A percentile compares a stretch with the other conserved stretches of the same genome.
phyloP scores from a whole-genome alignment of 2,888 invertebrate species.

The Meteorus colon region DNA sequence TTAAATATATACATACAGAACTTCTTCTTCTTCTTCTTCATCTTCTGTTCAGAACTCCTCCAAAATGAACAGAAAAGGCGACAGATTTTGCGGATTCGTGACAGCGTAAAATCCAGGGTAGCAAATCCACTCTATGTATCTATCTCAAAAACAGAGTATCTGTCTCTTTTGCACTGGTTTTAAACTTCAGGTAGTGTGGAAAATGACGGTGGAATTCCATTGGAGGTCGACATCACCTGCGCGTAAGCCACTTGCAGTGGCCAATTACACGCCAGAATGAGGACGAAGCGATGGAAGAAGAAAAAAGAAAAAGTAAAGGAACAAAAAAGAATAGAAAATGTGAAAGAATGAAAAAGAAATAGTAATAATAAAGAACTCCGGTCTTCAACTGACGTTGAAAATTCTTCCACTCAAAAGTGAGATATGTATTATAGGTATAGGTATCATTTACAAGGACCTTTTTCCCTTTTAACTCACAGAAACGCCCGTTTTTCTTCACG shows the following conservation, averaged over 20 bases:
- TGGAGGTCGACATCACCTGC: slow-evolving; percentile 29
- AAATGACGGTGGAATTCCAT: slow-evolving; percentile 25
- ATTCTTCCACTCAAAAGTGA: neutral
- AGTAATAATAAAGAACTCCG: slow-evolving; percentile 28
- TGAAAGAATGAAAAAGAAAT: slow-evolving; percentile 40
- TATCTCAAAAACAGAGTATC: neutral
- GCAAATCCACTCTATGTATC: slow-evolving; percentile 18
- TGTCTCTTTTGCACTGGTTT: slow-evolving; percentile 8
- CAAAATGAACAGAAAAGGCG: neutral
- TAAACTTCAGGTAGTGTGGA: slow-evolving; percentile 18
- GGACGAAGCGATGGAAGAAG: slow-evolving; percentile 35
- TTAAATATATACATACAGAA: neutral
- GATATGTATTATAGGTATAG: slow-evolving; percentile 26
- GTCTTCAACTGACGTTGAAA: slow-evolving; percentile 18
- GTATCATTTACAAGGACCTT: slow-evolving; percentile 52
- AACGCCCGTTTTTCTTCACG: slow-evolving; percentile 10
- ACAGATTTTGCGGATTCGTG: slow-evolving; percentile 48
- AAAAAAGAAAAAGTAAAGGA: slow-evolving; percentile 13
- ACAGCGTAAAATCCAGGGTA: slow-evolving; percentile 45
- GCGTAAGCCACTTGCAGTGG: slow-evolving; percentile 36
- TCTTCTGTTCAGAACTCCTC: too few species aligned
- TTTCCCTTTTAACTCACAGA: slow-evolving; percentile 19
- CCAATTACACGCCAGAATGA: slow-evolving; percentile 47
- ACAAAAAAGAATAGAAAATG: slow-evolving; percentile 2
- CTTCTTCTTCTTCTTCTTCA: too few species aligned